Evolutionary conservation across 2,113 vertebrate genomes (phyloP), one percentile per base, ranked within the genome.

Genomic region (Orcinus orca): DNA sequence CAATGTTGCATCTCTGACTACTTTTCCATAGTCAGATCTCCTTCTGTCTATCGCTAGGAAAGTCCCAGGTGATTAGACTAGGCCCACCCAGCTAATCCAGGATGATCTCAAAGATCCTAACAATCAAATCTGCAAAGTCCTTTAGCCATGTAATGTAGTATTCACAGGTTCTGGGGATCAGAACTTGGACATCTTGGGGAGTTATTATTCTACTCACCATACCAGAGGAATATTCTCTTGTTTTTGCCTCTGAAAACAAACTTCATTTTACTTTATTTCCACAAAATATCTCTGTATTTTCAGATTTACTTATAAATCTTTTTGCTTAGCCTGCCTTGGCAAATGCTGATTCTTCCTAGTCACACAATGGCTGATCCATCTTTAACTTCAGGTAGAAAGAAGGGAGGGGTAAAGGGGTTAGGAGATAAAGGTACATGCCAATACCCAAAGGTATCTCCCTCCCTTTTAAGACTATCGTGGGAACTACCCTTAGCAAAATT

Each of bases 401-500:
- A 55, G 20, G 50, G 31, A 55, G 33, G 12, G 50, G 33, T 5
- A 15, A n/a, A 79, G 50, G 11, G 20, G 33, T 55, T 53, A 55
- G 33, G 20, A 55, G 12, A 79, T 25, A 55, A 79, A 79, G 20
- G 11, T 79, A n/a, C n/a, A 79, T 55, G 33, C 33, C 53, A 53
- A 25, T 36, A 36, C 76, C 33, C 50, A n/a, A 79, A 55, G 50
- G 20, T 79, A 14, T 79, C 50, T 79, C 53, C 13, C 18, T 79
- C 33, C 50, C 20, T 79, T 79, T 55, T 55, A 79, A 55, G 33
- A 55, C 21, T 36, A 14, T 25, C 20, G 23, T 36, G 50, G 33
- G 55, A 79, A 79, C 20, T 73, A 7, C 10, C 38, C 79, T 93
- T 93, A 95, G 60, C 18, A 92, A 98, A 95, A 85, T 38, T 96